phyloP scores from a whole-genome alignment of 2,797 vertebrate genomes.

The Lepilemur ruficaudatus region DNA sequence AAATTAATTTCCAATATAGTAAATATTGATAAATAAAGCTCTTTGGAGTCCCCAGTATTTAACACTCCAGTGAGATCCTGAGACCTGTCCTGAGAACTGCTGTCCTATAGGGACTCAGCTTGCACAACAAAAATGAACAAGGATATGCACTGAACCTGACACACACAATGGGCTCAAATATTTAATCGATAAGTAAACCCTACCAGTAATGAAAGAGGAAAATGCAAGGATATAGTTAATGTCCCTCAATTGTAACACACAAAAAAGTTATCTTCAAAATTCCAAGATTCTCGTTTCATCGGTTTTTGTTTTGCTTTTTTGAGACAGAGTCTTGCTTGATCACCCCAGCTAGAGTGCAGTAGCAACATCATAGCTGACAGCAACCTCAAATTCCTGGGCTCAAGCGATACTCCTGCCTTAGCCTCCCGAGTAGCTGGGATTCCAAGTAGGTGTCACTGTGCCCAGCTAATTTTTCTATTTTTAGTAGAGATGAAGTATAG shows the following conservation, averaged over 20 bases:
- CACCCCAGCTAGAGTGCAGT: too few relatives aligned
- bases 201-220: not conserved
- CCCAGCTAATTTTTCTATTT: too few relatives aligned
- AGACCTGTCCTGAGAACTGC: not conserved
- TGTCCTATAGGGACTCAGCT: not conserved
- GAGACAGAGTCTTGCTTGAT: too few relatives aligned
- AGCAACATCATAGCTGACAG: too few relatives aligned
- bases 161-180: not conserved
- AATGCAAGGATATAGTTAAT: not conserved
- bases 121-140: not conserved
- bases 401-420: too few relatives aligned
- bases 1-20: not conserved
- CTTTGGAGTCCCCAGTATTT: not conserved
- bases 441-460: too few relatives aligned
- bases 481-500: too few relatives aligned
- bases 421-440: too few relatives aligned
- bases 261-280: not conserved
- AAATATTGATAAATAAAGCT: not conserved
- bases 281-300: not conserved
- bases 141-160: not conserved
- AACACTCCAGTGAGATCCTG: not conserved
- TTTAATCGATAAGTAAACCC: not conserved
- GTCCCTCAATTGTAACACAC: not conserved
- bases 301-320: too few relatives aligned
- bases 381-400: too few relatives aligned